These are phyloP conservation scores for Diplogasteroides magnus DNA, from an alignment of 1,140 invertebrate genomes.

Conservation along the genomic window DNA sequence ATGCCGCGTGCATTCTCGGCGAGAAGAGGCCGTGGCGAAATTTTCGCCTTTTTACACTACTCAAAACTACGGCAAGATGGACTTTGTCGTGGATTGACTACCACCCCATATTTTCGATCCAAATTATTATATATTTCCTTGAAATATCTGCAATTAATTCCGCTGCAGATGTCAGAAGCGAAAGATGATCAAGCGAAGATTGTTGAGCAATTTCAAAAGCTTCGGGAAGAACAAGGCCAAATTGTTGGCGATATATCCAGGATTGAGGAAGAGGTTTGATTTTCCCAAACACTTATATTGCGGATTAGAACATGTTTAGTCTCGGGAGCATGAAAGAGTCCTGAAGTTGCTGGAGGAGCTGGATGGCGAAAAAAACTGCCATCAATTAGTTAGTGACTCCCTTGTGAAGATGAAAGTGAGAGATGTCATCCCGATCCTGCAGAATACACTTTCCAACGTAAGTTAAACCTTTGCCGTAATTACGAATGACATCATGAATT, in stretches of 20 bases:
- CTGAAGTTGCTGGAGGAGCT: conserved; percentile 14
- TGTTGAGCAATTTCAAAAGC: conserved; percentile 24
- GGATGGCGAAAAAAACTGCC: conserved; percentile 15
- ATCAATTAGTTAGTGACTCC: conserved; percentile 17
- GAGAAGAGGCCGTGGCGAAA: too few relatives aligned
- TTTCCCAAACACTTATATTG: conserved; percentile 4
- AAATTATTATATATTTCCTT: too few relatives aligned
- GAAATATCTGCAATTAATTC: too few relatives aligned
- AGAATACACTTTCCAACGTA: neutral
- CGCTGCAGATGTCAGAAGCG: conserved; percentile 8
- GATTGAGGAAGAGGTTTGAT: conserved; percentile 18
- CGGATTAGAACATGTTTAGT: neutral
- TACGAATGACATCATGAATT: neutral
- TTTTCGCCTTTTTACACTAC: too few relatives aligned
- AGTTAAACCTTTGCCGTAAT: neutral
- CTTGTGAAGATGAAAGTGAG: conserved; percentile 21
- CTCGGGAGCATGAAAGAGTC: conserved; percentile 9
- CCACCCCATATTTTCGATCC: too few relatives aligned
- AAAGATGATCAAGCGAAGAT: conserved; percentile 23
- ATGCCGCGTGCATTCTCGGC: too few relatives aligned
- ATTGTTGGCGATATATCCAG: conserved; percentile 18
- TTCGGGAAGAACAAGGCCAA: conserved; percentile 23
- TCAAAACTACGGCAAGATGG: too few relatives aligned
- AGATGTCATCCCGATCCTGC: conserved; percentile 15
- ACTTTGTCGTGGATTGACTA: too few relatives aligned